Evolutionary conservation across 1,140 invertebrate species (phyloP), one percentile per base, ranked within the genome.

Genomic region (Anastrepha obliqua): DNA sequence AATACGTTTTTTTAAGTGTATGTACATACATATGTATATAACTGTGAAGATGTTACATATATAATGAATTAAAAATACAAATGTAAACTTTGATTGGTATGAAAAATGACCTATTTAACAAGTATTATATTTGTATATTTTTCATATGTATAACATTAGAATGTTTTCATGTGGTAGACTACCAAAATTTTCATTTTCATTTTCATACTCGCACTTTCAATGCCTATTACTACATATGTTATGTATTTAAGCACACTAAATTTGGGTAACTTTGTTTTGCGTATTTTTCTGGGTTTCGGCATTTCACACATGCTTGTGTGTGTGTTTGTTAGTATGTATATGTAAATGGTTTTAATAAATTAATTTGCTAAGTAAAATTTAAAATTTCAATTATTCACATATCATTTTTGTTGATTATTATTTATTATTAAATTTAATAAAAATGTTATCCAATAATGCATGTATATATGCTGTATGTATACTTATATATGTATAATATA

Each of bases 381-480:
- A 60, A 42, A 64, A 59, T 78, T 62, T 70, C 4, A 44, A 86
- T 29, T 88, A 51, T 81, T 81, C 70, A 59, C 67, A 20, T 87
- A 15, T 64, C 8, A 20, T 62, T 87, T 87, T 62, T 29, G 29
- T 29, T 29, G 8, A 8, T 67, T 88, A 29, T 67, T 86, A 17
- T 88, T 86, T 86, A 8, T 51, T 47, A 2, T 51, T 51, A 78
- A 86, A 86, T 39, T 86, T 47, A 86, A 62, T 86, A 86, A 62
- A 17, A 62, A 62, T 86, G 39, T 51, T 20, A 62, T 59, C n/a
- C 58, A 62, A 62, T 86, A 60, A 39, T 86, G 17, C 70, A 88
- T 89, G 20, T 90, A 87, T 88, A 90, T 89, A 89, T 89, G 88
- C 89, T 17, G 47, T 78, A 55, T 78, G 44, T 78, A 20, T 78